Base-by-base conservation (phyloP, 2,797 vertebrate genomes). In the Menidia menidia region DNA sequence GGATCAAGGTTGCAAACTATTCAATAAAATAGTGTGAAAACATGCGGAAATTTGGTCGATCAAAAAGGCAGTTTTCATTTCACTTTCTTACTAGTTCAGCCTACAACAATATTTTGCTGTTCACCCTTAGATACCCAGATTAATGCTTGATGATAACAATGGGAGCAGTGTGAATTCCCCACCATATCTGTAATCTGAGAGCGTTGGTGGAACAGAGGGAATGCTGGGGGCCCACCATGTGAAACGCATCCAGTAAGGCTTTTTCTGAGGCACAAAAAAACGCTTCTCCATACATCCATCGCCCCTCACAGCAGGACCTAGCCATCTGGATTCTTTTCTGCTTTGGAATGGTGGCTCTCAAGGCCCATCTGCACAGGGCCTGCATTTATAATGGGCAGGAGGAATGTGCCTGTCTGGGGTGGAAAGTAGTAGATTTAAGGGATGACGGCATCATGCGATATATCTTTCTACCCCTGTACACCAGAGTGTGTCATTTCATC, bases 251-350 rank as follows among this genome's bases (percentile, higher is more conserved):
- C 84, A 91, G 87, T 91, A 86, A 82, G 84, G 77, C 79, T 77
- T 66, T 73, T 74, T 60, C 85, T 75, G 75, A 88, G 82, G 78
- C 81, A 75, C 79, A 91, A 83, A 91, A 25, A 81, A 90, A 87
- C 85, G 77, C 84, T 79, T 88, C 86, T 92, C 84, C 76, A 71
- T 85, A 71, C 81, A 68, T 82, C 84, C 76, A 72, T 73, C 81
- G 84, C 75, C 76, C 65, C 78, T 86, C 91, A 85, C 92, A 91
- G 90, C 82, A 67, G 83, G 91, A 80, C 71, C 60, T 85, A 66
- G 82, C 91, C 91, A 93, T 93, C 90, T 93, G 91, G 91, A 89
- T 87, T 86, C 62, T 77, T 87, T 88, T 88, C 83, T 84, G 77
- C 65, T 59, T 82, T 76, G 77, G 88, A 84, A 90, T 83, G 77